Percentiles rank a stretch among this genome's conserved stretches.
phyloP scores from a whole-genome alignment of 35 echinoderm and acorn worm species.

The Ophioderma brevispina region DNA sequence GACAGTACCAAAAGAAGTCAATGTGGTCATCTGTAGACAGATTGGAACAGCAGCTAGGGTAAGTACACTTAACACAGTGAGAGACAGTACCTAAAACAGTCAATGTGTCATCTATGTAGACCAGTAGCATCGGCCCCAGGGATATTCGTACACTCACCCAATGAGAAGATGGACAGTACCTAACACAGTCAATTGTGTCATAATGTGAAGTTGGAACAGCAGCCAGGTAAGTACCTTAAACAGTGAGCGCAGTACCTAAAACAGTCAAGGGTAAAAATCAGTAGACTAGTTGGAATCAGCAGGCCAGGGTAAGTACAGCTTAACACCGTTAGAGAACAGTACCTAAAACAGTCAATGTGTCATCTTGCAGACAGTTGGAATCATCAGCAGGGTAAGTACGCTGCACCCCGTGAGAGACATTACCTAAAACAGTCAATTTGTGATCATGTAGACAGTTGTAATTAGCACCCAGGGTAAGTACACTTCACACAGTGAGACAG shows the following conservation, averaged over 20 bases:
- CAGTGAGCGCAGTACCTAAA: too few relatives aligned
- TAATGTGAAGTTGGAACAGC: too few relatives aligned
- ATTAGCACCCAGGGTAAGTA: slow-evolving; percentile 22
- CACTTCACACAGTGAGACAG: not conserved
- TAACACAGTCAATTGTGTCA: too few relatives aligned
- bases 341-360: slow-evolving; percentile 35
- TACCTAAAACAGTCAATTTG: slow-evolving; percentile 32
- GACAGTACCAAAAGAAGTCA: slow-evolving; percentile 15
- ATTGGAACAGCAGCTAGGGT: slow-evolving; percentile 44
- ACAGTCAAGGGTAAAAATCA: too few relatives aligned
- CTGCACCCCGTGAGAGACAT: slow-evolving; percentile 44
- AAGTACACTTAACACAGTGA: too few relatives aligned
- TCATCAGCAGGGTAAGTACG: slow-evolving; percentile 33
- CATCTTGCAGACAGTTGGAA: slow-evolving; percentile 33
- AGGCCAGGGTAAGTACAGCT: slow-evolving; percentile 31
- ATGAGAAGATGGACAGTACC: too few relatives aligned
- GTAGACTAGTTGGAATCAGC: slow-evolving; percentile 42
- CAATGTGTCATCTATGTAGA: slow-evolving; percentile 32
- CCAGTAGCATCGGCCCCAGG: too few relatives aligned
- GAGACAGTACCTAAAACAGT: slow-evolving; percentile 25
- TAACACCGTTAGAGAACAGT: too few relatives aligned
- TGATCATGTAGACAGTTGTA: slow-evolving; percentile 35
- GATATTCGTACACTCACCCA: too few relatives aligned
- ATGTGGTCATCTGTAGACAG: slow-evolving; percentile 29
- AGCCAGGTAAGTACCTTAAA: too few relatives aligned